A percentile compares a stretch with the other conserved stretches of the same genome.
phyloP scores from a whole-genome alignment of 2,797 vertebrate species.

The Gymnopithys bicolor region DNA sequence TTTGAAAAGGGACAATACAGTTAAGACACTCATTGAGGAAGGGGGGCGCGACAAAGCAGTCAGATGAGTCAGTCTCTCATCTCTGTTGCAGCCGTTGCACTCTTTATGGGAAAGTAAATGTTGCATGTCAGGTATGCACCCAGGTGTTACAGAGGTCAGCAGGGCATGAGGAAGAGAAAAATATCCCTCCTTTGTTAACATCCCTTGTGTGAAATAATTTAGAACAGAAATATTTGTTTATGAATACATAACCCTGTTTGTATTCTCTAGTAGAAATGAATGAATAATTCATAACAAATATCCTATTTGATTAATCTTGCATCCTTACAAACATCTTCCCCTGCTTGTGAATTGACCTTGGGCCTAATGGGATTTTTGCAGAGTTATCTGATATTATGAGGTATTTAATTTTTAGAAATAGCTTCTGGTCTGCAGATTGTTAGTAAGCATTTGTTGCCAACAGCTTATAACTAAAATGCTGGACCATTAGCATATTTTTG shows the following conservation, averaged over 20 bases:
- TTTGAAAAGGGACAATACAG: background rate
- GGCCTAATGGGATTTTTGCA: constrained; percentile 16
- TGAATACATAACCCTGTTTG: background rate
- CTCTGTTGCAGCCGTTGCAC: background rate
- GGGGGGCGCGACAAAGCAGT: background rate
- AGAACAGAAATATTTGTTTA: constrained; percentile 9
- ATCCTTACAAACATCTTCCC: background rate
- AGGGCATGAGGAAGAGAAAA: background rate
- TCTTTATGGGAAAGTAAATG: background rate
- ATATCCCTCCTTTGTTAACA: background rate
- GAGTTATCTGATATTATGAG: background rate
- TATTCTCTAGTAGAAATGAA: constrained; percentile 15
- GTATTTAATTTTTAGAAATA: constrained; percentile 22
- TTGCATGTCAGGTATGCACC: fast-evolving
- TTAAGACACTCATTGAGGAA: background rate
- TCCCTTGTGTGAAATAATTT: background rate
- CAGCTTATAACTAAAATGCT: background rate
- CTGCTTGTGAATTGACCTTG: constrained; percentile 6
- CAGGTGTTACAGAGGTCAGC: background rate
- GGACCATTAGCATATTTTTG: background rate
- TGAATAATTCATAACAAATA: constrained; percentile 56
- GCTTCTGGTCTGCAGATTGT: background rate
- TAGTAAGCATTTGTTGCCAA: background rate
- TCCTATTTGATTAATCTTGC: constrained; percentile 25
- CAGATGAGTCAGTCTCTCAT: background rate